These are phyloP conservation scores for Poecilus cupreus DNA, from an alignment of 2,888 invertebrate genomes.

Conservation along the genomic window DNA sequence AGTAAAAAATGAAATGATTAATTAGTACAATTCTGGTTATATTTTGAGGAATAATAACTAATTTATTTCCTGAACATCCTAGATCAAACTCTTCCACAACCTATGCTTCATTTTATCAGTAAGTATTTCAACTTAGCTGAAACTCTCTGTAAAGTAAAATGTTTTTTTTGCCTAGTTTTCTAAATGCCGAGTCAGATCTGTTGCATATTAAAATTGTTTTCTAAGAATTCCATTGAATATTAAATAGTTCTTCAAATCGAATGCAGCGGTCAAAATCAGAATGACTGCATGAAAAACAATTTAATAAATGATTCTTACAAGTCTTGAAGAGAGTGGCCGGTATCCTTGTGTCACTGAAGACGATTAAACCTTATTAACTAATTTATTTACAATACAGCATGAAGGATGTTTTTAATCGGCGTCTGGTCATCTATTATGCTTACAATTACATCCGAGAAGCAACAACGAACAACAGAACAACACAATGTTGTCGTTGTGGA, in stretches of 20 bases:
- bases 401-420: conserved; percentile 37
- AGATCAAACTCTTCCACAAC: no score
- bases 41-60: no score
- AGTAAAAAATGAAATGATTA: no score
- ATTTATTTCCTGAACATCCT: no score
- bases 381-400: conserved; percentile 17
- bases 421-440: conserved; percentile 33
- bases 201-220: no score
- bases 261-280: background rate
- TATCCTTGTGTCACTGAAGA: background rate
- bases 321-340: background rate
- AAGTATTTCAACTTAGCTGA: no score
- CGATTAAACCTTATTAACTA: conserved; percentile 13
- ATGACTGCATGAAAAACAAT: background rate
- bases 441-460: conserved; percentile 21
- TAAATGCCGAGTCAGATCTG: no score
- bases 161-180: no score
- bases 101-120: no score
- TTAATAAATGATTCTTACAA: background rate
- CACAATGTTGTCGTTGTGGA: background rate
- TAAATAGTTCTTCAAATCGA: background rate
- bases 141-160: no score
- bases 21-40: no score
- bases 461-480: background rate
- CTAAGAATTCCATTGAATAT: background rate